Evolutionary conservation across 2,113 vertebrate species (phyloP).

Genomic region (Mormoops blainvillei): DNA sequence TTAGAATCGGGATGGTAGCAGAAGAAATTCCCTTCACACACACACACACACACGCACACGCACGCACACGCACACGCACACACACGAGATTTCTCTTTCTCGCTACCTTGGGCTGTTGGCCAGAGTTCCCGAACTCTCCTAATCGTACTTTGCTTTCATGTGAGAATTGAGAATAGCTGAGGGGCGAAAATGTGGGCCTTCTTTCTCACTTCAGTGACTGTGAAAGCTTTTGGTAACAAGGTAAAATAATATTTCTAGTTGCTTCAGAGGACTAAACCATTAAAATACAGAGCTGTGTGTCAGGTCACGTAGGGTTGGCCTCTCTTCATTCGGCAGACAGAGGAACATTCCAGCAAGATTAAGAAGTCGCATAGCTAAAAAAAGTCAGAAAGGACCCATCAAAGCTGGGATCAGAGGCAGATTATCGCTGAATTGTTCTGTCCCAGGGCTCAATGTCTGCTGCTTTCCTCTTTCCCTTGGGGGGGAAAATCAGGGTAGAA

Average conservation of each 20-base stretch:
- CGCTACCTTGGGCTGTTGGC: not conserved
- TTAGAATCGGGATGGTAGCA: not conserved
- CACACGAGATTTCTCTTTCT: not conserved
- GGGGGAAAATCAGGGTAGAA: not conserved
- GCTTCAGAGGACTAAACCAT: not conserved
- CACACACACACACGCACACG: too few species aligned
- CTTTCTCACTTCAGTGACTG: not conserved
- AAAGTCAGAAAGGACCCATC: not conserved
- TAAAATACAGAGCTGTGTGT: not conserved
- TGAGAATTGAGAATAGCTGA: not conserved
- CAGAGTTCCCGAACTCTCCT: not conserved
- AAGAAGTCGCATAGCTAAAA: not conserved
- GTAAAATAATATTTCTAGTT: not conserved
- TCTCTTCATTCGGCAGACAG: not conserved
- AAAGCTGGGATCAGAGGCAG: not conserved
- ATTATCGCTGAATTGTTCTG: not conserved
- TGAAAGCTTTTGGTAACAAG: not conserved
- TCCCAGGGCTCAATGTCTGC: not conserved
- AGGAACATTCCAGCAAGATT: not conserved
- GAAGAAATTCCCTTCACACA: not conserved
- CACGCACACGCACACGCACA: not conserved
- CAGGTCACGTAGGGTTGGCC: not conserved
- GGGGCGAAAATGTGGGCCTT: not conserved
- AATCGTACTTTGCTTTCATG: not conserved
- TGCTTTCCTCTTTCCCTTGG: not conserved